phyloP scores from a whole-genome alignment of 2,113 vertebrate species.

The Hydrochoerus hydrochaeris region DNA sequence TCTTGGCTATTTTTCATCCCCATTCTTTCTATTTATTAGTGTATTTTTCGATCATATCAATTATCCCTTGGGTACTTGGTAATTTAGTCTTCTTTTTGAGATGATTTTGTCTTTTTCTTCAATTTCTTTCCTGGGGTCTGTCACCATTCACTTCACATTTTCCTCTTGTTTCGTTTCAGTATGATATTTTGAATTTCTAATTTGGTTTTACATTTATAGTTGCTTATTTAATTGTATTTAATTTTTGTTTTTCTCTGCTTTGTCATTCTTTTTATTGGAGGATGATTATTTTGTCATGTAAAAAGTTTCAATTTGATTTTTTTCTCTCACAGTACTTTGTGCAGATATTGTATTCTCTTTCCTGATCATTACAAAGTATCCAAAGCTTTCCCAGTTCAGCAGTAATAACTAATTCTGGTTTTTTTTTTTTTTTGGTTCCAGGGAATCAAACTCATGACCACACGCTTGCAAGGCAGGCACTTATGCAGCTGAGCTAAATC shows the following conservation, averaged over 20 bases:
- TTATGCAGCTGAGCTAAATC: too few species aligned
- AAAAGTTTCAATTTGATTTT: conserved; percentile 16
- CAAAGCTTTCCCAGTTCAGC: neutral
- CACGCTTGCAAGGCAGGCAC: too few species aligned
- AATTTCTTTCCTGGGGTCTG: conserved; percentile 38
- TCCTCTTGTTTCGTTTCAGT: neutral
- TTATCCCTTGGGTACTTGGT: neutral
- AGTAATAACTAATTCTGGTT: neutral
- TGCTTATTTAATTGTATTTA: conserved; percentile 47
- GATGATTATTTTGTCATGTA: neutral
- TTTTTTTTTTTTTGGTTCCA: too few species aligned
- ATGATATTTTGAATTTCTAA: conserved; percentile 18
- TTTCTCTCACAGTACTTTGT: neutral
- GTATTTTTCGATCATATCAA: neutral
- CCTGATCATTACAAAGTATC: conserved; percentile 2
- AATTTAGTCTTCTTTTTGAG: conserved; percentile 47
- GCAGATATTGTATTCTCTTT: neutral
- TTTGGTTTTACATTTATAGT: conserved; percentile 30
- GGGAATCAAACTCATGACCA: too few species aligned
- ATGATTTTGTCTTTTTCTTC: conserved; percentile 57
- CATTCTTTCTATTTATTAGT: neutral
- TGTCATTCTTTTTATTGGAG: neutral
- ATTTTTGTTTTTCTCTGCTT: neutral
- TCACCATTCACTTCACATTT: neutral
- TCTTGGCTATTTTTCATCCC: neutral